A percentile compares a stretch with the other conserved stretches of the same genome.
Conservation (phyloP, 37 sponge, comb jelly and placozoan species). For the Cladorhizidae sp. region DNA sequence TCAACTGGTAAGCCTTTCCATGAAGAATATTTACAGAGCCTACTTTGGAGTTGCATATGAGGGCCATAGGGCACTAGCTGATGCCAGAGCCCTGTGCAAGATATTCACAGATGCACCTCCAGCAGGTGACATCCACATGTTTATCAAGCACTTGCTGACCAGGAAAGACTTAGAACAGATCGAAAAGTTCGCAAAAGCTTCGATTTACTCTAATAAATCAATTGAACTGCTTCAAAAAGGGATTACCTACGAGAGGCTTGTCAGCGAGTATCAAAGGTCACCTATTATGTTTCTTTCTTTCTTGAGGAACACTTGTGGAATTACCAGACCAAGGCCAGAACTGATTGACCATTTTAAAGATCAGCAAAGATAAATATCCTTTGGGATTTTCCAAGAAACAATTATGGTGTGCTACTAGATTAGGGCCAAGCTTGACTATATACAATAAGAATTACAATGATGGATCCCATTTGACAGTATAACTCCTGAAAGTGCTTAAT, state of each 20-base stretch:
- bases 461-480: no score
- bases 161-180: not conserved
- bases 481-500: no score
- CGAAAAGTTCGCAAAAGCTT: not conserved
- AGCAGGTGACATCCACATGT: not conserved
- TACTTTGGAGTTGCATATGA: conserved; percentile 1
- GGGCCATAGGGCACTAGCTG: conserved; percentile 18
- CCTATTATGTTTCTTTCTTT: not conserved
- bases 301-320: not conserved
- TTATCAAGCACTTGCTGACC: not conserved
- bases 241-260: conserved; percentile 5
- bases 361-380: no score
- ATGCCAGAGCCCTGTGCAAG: conserved; percentile 20
- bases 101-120: conserved; percentile 9
- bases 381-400: not conserved
- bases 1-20: not conserved
- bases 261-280: not conserved
- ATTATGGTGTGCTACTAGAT: not conserved
- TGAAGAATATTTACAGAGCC: not conserved
- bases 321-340: conserved; percentile 4
- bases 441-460: no score
- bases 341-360: not conserved
- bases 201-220: not conserved
- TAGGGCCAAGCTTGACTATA: no score
- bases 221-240: not conserved